Conservation (phyloP, 2,113 vertebrate species). For the Dromiciops gliroides region DNA sequence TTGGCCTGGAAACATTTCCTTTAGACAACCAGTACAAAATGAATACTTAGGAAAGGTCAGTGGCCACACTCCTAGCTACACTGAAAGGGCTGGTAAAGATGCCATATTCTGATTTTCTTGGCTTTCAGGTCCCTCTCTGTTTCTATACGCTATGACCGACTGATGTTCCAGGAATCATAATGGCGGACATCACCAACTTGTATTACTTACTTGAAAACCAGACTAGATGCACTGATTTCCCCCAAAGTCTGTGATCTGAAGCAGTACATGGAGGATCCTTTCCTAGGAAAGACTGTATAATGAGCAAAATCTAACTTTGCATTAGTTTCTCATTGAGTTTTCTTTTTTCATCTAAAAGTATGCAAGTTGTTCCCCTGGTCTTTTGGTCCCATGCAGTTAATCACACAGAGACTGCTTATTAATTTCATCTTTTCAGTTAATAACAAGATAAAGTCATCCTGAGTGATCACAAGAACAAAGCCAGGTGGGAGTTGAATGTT, state of each 20-base stretch:
- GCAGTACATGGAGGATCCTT: conserved; percentile 15
- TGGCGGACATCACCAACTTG: not conserved
- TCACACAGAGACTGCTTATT: conserved; percentile 39
- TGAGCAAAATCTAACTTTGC: not conserved
- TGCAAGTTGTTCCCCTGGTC: conserved; percentile 15
- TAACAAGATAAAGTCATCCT: conserved; percentile 34
- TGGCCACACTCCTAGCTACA: not conserved
- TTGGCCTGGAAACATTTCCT: not conserved
- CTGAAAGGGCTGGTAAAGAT: not conserved
- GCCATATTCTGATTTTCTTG: not conserved
- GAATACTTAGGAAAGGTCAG: not conserved
- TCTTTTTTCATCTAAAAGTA: conserved; percentile 48
- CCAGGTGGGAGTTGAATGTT: not conserved
- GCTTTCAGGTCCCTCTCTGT: not conserved
- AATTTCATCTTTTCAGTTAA: conserved; percentile 42
- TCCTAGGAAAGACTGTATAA: conserved; percentile 43
- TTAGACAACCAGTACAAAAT: not conserved
- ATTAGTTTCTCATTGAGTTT: not conserved
- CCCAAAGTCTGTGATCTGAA: conserved; percentile 30
- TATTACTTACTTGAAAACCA: conserved; percentile 2
- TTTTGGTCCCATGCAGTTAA: conserved; percentile 41
- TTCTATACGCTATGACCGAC: conserved; percentile 11
- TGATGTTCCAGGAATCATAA: conserved; percentile 23
- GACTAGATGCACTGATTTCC: conserved; percentile 31
- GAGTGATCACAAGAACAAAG: conserved; percentile 24